phyloP scores from a whole-genome alignment of 2,113 vertebrate species.

The Oreochromis niloticus region DNA sequence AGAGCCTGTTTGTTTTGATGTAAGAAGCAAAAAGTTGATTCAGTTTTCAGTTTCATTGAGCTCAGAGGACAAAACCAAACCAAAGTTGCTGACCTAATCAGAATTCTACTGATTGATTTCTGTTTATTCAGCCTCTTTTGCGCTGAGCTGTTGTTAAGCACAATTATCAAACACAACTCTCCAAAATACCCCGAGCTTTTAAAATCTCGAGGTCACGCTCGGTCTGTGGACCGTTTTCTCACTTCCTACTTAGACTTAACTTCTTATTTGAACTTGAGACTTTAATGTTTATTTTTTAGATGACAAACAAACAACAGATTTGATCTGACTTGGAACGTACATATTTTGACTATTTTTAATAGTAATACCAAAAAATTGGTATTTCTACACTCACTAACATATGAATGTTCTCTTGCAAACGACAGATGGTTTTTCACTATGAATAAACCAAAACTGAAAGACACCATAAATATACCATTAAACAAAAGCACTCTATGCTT shows the following conservation, averaged over 20 bases:
- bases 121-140: background rate
- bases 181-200: background rate
- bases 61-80: background rate
- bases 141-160: background rate
- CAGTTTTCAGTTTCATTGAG: background rate
- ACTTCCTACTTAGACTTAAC: background rate
- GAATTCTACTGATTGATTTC: rapidly evolving
- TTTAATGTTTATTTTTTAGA: background rate
- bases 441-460: background rate
- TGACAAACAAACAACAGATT: background rate
- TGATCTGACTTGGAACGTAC: background rate
- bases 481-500: no score
- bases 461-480: background rate
- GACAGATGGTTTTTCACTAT: rapidly evolving
- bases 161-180: background rate
- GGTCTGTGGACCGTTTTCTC: background rate
- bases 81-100: background rate
- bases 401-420: background rate
- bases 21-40: background rate
- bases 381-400: background rate
- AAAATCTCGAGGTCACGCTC: background rate
- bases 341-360: background rate
- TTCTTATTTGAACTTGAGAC: background rate
- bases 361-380: rapidly evolving
- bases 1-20: background rate